Conservation (phyloP, 2,113 vertebrate genomes). For the Petromus typicus region DNA sequence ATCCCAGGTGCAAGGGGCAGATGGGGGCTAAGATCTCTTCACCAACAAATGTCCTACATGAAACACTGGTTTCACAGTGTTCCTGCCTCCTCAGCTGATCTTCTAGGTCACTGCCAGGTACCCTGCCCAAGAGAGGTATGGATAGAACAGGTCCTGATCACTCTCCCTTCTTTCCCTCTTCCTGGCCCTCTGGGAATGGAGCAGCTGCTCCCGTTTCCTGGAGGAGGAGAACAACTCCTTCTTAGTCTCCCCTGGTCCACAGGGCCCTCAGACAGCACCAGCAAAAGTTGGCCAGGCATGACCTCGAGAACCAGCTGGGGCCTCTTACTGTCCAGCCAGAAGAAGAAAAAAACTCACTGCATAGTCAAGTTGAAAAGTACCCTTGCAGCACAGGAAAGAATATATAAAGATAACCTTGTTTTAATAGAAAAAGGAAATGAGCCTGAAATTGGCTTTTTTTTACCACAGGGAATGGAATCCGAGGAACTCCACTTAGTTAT, state of each 20-base stretch:
- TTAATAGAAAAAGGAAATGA: constrained; percentile 68
- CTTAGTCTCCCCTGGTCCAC: not conserved
- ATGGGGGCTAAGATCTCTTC: not conserved
- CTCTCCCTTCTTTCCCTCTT: rapidly evolving
- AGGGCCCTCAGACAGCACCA: not conserved
- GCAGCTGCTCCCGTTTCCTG: not conserved
- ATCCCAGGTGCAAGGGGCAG: constrained; percentile 7
- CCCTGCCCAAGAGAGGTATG: not conserved
- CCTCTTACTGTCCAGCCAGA: not conserved
- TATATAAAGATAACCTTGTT: constrained; percentile 44
- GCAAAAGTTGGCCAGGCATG: not conserved
- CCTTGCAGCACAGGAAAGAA: constrained; percentile 52
- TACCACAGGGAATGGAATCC: constrained; percentile 45
- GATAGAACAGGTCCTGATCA: not conserved
- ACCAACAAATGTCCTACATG: constrained; percentile 14
- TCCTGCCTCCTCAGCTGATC: not conserved
- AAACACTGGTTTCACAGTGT: not conserved
- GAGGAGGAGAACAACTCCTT: not conserved
- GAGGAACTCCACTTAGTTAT: constrained; percentile 29
- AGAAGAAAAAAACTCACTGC: not conserved
- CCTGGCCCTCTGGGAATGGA: rapidly evolving
- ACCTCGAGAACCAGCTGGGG: not conserved
- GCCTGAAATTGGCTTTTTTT: constrained; percentile 39
- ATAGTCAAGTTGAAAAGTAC: constrained; percentile 11
- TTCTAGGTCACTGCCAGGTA: not conserved